Percentiles rank a stretch among this genome's conserved stretches.
Conservation (phyloP, 2,888 invertebrate species). For the Punctoribates punctum region DNA sequence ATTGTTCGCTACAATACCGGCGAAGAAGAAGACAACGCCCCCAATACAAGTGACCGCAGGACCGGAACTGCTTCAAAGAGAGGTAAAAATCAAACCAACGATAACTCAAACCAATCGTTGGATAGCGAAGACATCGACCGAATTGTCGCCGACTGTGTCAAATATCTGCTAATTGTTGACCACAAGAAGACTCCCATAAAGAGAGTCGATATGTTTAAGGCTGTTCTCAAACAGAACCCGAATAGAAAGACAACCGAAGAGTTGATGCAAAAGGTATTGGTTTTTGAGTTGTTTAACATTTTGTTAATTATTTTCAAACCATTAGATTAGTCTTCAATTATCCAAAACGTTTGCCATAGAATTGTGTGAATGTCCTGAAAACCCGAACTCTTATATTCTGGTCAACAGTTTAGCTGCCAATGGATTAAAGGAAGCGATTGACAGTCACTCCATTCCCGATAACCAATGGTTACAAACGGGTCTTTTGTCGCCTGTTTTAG, state of each 20-base stretch:
- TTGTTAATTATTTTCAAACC: background rate
- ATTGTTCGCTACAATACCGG: constrained; percentile 4
- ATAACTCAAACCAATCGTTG: background rate
- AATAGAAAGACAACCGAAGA: background rate
- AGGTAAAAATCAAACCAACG: background rate
- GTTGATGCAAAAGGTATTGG: constrained; percentile 4
- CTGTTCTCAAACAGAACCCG: background rate
- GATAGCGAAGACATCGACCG: constrained; percentile 1
- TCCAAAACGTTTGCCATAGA: constrained; percentile 8
- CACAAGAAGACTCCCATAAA: constrained; percentile 36
- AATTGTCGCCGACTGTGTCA: constrained; percentile 7
- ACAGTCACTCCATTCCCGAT: background rate
- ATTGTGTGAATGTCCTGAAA: constrained; percentile 31
- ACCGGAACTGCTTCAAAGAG: background rate
- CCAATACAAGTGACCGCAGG: background rate
- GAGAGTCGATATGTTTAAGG: constrained; percentile 11
- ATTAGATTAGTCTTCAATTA: background rate
- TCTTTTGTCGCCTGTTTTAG: constrained; percentile 27
- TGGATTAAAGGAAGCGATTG: background rate
- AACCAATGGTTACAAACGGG: background rate
- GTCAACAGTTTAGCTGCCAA: background rate
- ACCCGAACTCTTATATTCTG: constrained; percentile 24
- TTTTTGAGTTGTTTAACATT: background rate
- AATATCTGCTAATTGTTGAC: constrained; percentile 30
- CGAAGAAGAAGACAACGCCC: background rate